Evolutionary conservation across 2,888 invertebrate genomes (phyloP), one percentile per base, ranked within the genome.

Genomic region (Chrysolina haemoptera): DNA sequence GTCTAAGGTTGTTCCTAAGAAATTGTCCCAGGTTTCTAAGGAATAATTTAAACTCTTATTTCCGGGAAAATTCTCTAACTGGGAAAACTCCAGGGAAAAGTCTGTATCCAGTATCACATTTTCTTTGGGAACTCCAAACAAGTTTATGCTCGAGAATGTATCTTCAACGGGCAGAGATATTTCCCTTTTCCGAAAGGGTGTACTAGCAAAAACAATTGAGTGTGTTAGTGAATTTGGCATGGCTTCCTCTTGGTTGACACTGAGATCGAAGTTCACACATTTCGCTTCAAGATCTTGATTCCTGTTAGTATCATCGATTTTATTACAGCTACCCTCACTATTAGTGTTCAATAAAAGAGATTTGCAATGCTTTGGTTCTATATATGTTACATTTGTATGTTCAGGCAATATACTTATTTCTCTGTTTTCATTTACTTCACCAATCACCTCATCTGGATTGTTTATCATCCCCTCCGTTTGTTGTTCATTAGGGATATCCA

Each of bases 11-110:
- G 85, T 85, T 22, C 86, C 87, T 55, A 88, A 77, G 78, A 88
- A 88, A 75, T 86, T 87, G 80, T 88, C 87, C 88, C 88, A 88
- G 0, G 88, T 88, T 78, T 88, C 88, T 67, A 88, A 77, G 0
- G 88, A 88, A 80, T 88, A 88, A 69, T 86, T 85, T 50, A 88
- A 80, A 75, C 75, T 70, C 50, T 73, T 77, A 18, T 14, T 62
- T 53, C 11, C 62, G 22, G 27, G 67, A 53, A 67, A 9, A 11
- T 50, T 53, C 6, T 59, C 59, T 27, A 59, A 59, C 9, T 16
- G 59, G 6, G 59, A 59, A 35, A 59, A 59, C 27, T 35, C 59
- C 59, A 35, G 22, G 14, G 59, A 59, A n/a, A 59, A 59, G n/a
- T 59, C 59, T 14, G 27, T 59, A 82, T 89, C 89, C 63, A 89